Conservation (phyloP, 2,797 vertebrate genomes). For the Sebastes ruberrimus region DNA sequence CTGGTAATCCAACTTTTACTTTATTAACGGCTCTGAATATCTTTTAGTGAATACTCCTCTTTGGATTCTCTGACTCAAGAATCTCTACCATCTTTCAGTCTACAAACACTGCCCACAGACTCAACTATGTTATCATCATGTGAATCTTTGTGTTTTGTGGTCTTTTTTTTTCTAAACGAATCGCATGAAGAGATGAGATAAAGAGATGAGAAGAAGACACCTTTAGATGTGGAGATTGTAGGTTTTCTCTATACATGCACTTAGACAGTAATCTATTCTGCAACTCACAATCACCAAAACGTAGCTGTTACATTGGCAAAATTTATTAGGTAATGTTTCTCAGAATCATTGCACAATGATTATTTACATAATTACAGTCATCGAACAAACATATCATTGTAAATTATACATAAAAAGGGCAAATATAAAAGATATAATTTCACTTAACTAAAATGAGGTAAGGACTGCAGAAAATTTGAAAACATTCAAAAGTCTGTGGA, state of each 20-base stretch:
- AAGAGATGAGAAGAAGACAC: not conserved
- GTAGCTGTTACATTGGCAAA: not conserved
- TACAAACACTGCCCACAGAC: not conserved
- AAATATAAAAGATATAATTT: not conserved
- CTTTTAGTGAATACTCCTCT: not conserved
- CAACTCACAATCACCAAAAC: not conserved
- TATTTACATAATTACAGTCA: constrained; percentile 28
- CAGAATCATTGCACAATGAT: not conserved
- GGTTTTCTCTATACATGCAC: not conserved
- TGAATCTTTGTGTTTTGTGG: not conserved
- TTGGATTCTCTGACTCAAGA: not conserved
- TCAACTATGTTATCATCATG: not conserved
- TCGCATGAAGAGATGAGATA: no score
- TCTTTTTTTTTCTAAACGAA: not conserved
- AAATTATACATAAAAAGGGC: not conserved
- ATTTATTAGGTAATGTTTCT: constrained; percentile 12
- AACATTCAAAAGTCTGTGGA: not conserved
- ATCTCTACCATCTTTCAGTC: not conserved
- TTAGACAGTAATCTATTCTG: not conserved
- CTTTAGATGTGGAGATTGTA: not conserved
- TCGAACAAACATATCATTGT: not conserved
- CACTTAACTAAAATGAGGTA: not conserved
- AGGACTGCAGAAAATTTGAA: not conserved
- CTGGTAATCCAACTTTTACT: not conserved
- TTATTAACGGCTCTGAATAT: not conserved